A percentile compares a stretch with the other conserved stretches of the same genome.
Conservation (phyloP, 2,113 vertebrate genomes). For the Xenopus borealis region DNA sequence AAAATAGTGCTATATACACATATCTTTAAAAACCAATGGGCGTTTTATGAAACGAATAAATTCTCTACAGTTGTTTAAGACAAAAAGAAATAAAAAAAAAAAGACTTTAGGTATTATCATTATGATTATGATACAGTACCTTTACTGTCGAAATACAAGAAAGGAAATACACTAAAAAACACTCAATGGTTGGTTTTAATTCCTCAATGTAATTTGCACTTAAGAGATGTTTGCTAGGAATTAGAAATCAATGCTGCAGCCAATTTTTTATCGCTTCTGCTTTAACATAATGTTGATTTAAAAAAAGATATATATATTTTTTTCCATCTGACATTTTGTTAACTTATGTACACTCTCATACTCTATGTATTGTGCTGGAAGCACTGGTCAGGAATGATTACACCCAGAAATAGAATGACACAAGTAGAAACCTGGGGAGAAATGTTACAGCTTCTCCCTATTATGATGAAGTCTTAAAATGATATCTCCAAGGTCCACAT, state of each 20-base stretch:
- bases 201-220: too few species aligned
- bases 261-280: too few species aligned
- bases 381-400: background rate
- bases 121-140: too few species aligned
- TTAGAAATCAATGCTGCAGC: too few species aligned
- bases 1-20: background rate
- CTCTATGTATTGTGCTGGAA: background rate
- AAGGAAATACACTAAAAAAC: too few species aligned
- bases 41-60: background rate
- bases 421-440: slow-evolving; percentile 25
- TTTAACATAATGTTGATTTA: too few species aligned
- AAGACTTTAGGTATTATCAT: background rate
- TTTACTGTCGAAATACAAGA: too few species aligned
- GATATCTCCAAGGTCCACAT: slow-evolving; percentile 61
- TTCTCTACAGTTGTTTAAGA: background rate
- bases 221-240: too few species aligned
- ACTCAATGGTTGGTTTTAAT: too few species aligned
- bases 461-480: slow-evolving; percentile 62
- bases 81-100: background rate
- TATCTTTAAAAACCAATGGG: slow-evolving; percentile 3
- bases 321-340: too few species aligned
- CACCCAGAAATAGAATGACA: slow-evolving; percentile 8
- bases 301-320: too few species aligned
- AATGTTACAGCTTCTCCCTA: slow-evolving; percentile 50
- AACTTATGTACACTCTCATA: background rate